phyloP scores from a whole-genome alignment of 2,888 invertebrate species.

The Drosophila lutescens region DNA sequence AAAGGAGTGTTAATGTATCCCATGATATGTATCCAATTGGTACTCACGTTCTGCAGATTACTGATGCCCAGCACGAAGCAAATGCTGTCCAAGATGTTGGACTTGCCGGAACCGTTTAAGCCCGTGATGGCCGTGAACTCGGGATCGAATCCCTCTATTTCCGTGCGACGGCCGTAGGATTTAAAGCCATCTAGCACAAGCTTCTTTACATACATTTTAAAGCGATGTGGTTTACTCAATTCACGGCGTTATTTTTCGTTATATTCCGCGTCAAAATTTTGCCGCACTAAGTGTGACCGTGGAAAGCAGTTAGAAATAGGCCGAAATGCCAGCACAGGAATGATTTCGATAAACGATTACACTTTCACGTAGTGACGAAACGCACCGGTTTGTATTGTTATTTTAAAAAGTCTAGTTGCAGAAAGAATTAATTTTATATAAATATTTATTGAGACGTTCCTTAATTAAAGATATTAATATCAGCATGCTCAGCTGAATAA shows the following conservation, averaged over 20 bases:
- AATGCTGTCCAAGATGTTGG: conserved; percentile 98
- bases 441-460: too few species aligned
- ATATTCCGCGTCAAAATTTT: conserved; percentile 23
- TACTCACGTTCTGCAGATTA: conserved; percentile 93
- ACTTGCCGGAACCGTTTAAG: conserved; percentile 98
- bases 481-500: too few species aligned
- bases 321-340: neutral
- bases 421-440: too few species aligned
- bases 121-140: conserved; percentile 99
- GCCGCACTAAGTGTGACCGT: conserved; percentile 48
- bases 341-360: neutral
- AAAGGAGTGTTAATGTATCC: neutral
- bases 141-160: conserved; percentile 95
- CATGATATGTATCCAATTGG: too few species aligned
- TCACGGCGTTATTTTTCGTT: conserved; percentile 1
- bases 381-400: too few species aligned
- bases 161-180: conserved; percentile 97
- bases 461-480: too few species aligned
- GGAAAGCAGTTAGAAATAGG: too few species aligned
- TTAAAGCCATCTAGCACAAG: conserved; percentile 98
- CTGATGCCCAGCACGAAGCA: conserved; percentile 98
- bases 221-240: neutral
- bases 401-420: too few species aligned
- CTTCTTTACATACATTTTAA: conserved; percentile 94
- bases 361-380: neutral